Evolutionary conservation across 2,113 vertebrate genomes (phyloP).

Genomic region (Grallaria varia): DNA sequence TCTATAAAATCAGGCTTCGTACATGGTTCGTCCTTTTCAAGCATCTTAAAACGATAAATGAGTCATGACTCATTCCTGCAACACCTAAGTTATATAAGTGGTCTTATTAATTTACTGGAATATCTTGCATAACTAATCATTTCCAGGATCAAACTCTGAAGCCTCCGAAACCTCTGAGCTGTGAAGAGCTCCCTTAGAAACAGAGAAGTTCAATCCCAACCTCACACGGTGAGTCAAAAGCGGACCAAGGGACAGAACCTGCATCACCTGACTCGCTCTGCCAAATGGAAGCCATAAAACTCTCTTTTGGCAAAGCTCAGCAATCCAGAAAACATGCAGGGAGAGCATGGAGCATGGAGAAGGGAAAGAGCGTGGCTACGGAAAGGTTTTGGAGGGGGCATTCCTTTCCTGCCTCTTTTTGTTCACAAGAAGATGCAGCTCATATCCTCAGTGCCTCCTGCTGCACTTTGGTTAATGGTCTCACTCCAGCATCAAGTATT

Average conservation of each 20-base stretch:
- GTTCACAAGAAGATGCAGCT: background rate
- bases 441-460: background rate
- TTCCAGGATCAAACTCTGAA: conserved; percentile 21
- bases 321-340: background rate
- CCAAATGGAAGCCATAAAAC: background rate
- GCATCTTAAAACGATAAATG: conserved; percentile 42
- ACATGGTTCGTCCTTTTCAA: background rate
- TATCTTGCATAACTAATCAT: conserved; percentile 28
- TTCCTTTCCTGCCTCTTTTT: background rate
- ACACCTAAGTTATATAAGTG: conserved; percentile 54
- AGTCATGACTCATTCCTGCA: conserved; percentile 42
- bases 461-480: conserved; percentile 62
- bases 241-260: background rate
- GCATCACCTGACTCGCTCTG: fast-evolving
- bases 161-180: background rate
- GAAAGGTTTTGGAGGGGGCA: background rate
- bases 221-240: background rate
- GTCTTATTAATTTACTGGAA: conserved; percentile 50
- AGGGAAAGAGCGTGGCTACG: background rate
- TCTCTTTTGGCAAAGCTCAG: background rate
- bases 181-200: background rate
- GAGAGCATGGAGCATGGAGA: background rate
- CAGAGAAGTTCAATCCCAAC: background rate
- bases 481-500: conserved; percentile 35
- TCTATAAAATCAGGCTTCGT: conserved; percentile 5